Conservation (phyloP, 2,888 invertebrate genomes). For the Rotaria socialis region DNA sequence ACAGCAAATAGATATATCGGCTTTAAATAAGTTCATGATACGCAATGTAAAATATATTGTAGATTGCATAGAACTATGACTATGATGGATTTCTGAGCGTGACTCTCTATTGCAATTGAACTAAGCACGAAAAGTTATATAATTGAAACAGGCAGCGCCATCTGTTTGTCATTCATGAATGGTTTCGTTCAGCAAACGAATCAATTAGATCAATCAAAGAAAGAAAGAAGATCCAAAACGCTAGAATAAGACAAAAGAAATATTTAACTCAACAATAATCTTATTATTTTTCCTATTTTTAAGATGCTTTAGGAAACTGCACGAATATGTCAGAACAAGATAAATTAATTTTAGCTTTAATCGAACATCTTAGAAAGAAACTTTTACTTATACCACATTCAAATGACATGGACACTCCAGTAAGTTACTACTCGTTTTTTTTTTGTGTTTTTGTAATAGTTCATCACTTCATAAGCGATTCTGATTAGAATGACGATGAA, state of each 20-base stretch:
- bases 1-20: too few species aligned
- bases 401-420: not conserved
- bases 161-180: constrained; percentile 23
- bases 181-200: not conserved
- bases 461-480: not conserved
- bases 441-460: too few species aligned
- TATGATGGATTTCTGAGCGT: too few species aligned
- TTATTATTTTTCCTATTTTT: not conserved
- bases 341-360: not conserved
- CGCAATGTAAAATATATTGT: too few species aligned
- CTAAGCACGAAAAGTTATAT: too few species aligned
- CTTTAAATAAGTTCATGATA: too few species aligned
- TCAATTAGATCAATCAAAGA: not conserved
- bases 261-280: not conserved
- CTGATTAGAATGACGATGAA: not conserved
- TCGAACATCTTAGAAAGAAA: not conserved
- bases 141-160: not conserved
- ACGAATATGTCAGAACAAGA: not conserved
- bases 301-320: too few species aligned
- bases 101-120: too few species aligned
- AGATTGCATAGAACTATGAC: too few species aligned
- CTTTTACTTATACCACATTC: not conserved
- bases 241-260: not conserved
- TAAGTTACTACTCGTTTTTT: not conserved
- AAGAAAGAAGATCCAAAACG: not conserved